Percentiles rank a stretch among this genome's conserved stretches.
Evolutionary conservation across 1,140 invertebrate genomes (phyloP).

Genomic region (Dinothrombium tinctorium): DNA sequence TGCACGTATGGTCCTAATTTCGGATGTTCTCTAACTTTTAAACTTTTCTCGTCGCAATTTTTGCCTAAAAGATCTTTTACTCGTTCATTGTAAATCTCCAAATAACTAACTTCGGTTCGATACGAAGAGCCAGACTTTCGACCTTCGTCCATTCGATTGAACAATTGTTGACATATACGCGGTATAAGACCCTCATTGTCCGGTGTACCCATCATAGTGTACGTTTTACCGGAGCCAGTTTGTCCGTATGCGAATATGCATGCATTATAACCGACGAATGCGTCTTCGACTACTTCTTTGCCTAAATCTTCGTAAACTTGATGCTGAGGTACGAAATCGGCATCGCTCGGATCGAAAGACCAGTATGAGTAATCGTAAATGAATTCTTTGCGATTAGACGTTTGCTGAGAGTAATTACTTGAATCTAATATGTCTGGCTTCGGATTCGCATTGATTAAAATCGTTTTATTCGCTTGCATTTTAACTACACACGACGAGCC

Average conservation of each 20-base stretch:
- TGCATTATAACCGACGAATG: constrained; percentile 98
- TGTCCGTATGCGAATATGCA: constrained; percentile 99
- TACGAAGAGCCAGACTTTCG: constrained; percentile 40
- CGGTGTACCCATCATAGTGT: constrained; percentile 98
- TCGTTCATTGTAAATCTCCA: constrained; percentile 98
- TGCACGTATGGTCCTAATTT: constrained; percentile 96
- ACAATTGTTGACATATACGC: constrained; percentile 88
- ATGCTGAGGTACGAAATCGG: constrained; percentile 71
- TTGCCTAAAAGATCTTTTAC: constrained; percentile 68
- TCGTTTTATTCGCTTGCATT: constrained; percentile 75
- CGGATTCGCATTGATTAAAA: constrained; percentile 2
- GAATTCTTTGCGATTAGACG: constrained; percentile 84
- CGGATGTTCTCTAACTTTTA: constrained; percentile 84
- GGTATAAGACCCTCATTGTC: constrained; percentile 95
- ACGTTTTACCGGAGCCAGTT: constrained; percentile 95
- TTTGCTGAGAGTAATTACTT: constrained; percentile 34
- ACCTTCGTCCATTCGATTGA: constrained; percentile 54
- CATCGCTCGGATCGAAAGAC: constrained; percentile 66
- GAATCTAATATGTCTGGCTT: constrained; percentile 4
- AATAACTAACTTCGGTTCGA: constrained; percentile 46
- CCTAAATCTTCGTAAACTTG: constrained; percentile 97
- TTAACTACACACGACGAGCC: constrained; percentile 91
- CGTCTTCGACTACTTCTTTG: constrained; percentile 93
- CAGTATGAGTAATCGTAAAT: constrained; percentile 99
- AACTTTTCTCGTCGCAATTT: constrained; percentile 30